phyloP scores from a whole-genome alignment of 2,888 invertebrate genomes.

The Gibbula magus region DNA sequence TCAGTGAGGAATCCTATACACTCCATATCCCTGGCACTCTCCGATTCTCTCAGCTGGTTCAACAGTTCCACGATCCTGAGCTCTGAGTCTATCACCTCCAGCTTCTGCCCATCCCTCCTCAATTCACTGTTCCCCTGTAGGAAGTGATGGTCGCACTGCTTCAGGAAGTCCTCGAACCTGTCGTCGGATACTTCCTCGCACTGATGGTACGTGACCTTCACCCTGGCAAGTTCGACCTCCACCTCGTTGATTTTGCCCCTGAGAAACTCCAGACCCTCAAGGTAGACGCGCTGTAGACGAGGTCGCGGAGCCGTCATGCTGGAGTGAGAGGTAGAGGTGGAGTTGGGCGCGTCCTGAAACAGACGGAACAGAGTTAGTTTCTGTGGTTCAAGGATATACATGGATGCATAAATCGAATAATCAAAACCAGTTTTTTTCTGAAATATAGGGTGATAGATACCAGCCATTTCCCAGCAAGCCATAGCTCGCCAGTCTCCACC shows the following conservation, averaged over 20 bases:
- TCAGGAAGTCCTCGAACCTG: conserved; percentile 58
- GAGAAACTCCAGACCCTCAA: conserved; percentile 68
- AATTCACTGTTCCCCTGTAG: conserved; percentile 67
- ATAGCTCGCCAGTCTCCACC: no score
- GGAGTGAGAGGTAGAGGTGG: background rate
- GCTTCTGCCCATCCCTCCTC: conserved; percentile 52
- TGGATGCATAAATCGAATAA: no score
- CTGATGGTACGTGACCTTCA: conserved; percentile 60
- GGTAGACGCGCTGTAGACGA: conserved; percentile 64
- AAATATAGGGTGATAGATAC: no score
- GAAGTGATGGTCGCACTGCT: conserved; percentile 60
- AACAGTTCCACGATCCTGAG: conserved; percentile 58
- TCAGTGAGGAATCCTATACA: conserved; percentile 61
- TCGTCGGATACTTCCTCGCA: conserved; percentile 53
- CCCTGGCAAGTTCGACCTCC: conserved; percentile 57
- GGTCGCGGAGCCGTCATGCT: conserved; percentile 30
- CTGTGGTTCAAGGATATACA: background rate
- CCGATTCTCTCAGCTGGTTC: conserved; percentile 57
- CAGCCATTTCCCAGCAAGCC: no score
- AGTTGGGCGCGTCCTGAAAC: background rate
- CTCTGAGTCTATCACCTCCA: conserved; percentile 58
- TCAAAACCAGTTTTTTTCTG: no score
- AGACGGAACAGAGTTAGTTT: background rate
- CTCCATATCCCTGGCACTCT: conserved; percentile 50
- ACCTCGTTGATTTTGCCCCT: conserved; percentile 57